Percentiles rank a stretch among this genome's conserved stretches.
Conservation (phyloP, 2,113 vertebrate genomes). For the Seriola rivoliana region DNA sequence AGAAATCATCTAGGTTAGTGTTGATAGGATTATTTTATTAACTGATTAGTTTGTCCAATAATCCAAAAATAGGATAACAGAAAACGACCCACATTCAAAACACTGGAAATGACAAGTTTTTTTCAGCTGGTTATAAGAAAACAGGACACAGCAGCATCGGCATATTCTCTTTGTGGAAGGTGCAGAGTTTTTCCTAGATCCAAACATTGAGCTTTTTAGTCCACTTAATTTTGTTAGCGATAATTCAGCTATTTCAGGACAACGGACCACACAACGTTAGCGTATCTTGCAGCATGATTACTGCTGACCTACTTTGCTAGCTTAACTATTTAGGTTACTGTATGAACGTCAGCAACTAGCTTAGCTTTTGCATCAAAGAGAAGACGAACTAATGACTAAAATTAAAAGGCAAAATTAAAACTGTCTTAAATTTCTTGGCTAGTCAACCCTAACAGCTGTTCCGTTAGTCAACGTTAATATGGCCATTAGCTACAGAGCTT, state of each 20-base stretch:
- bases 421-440: background rate
- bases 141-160: fast-evolving
- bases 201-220: background rate
- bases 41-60: background rate
- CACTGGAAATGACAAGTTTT: background rate
- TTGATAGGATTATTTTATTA: conserved; percentile 15
- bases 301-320: conserved; percentile 48
- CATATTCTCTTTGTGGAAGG: background rate
- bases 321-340: conserved; percentile 3
- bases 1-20: background rate
- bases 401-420: background rate
- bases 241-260: background rate
- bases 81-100: conserved; percentile 8
- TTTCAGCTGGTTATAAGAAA: background rate
- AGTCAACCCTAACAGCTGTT: conserved; percentile 14
- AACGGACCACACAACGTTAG: background rate
- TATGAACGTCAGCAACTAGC: background rate
- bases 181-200: no score
- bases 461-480: background rate
- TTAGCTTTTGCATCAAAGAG: background rate
- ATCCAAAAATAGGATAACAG: background rate
- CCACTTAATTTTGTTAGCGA: background rate
- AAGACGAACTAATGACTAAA: fast-evolving
- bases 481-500: background rate
- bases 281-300: conserved; percentile 11